Base-by-base conservation (phyloP, 1,140 invertebrate species). In the Ganaspis sp. region DNA sequence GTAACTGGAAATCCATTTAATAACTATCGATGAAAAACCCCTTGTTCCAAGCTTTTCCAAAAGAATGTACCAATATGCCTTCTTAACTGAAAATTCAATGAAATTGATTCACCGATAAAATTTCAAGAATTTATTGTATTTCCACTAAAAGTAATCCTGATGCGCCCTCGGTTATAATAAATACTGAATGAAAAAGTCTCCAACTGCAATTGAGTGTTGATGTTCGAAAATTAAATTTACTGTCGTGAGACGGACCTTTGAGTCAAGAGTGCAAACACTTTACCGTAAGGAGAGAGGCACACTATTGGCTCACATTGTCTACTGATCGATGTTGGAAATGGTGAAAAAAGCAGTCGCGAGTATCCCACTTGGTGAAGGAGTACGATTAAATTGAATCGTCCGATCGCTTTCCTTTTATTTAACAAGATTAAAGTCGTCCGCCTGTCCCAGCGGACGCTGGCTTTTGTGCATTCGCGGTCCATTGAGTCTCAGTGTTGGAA, bases 351-450 rank as follows among this genome's bases (percentile, higher is more conserved):
- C 58, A 64, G 23, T 64, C 58, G 58, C 58, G 58, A 29, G 26
- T 64, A 64, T 64, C 9, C 58, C 58, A 64, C 58, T 64, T 29
- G 58, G 58, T 23, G 21, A 64, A 64, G 58, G 21, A 64, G 26
- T 15, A 11, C 58, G 58, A 64, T 64, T 64, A 64, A 64, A 64
- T 64, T 64, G 58, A 34, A 64, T 64, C 58, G 23, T 64, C 26
- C 58, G 58, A 64, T 64, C 58, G 58, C 58, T 64, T 64, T 64
- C 58, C 58, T 64, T 64, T 64, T 64, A 64, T 64, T 64, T 64
- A 64, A 64, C 58, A 64, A 64, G 58, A 64, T 64, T 64, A 64
- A 64, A 64, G 23, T 64, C 58, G 58, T 64, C 58, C 58, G 58
- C 58, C 15, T 64, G 58, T 64, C 58, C 58, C 58, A 29, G 21